phyloP scores from a whole-genome alignment of 2,888 invertebrate species.

The Aromia moschata region DNA sequence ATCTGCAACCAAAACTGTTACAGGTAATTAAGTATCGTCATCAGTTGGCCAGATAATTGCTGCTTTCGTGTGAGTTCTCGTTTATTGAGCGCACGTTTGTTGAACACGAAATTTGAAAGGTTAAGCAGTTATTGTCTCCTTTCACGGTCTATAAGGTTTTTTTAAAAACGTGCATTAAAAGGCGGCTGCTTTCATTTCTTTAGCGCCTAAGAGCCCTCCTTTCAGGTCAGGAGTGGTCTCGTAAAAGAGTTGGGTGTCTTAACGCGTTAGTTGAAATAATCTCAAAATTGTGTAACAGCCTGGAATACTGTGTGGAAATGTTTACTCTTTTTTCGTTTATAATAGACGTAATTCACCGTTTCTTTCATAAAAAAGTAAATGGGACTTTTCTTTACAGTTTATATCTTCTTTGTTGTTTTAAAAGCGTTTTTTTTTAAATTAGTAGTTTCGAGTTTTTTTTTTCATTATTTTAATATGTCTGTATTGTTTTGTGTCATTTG shows the following conservation, averaged over 20 bases:
- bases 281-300: slow-evolving; percentile 7
- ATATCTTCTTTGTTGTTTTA: not conserved
- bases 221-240: not conserved
- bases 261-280: not conserved
- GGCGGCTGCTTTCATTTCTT: not conserved
- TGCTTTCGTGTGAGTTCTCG: not conserved
- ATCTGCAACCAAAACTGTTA: no score
- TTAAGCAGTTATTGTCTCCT: slow-evolving; percentile 3
- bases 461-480: no score
- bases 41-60: no score
- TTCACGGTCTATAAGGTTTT: slow-evolving; percentile 1
- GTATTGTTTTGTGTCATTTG: no score
- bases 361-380: no score
- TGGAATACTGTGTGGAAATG: not conserved
- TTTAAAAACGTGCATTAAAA: not conserved
- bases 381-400: not conserved
- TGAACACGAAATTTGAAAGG: slow-evolving; percentile 6
- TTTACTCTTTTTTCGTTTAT: not conserved
- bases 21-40: no score
- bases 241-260: not conserved
- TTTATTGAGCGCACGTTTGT: not conserved
- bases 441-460: no score
- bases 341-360: no score
- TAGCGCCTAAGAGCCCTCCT: not conserved
- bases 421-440: not conserved